Evolutionary conservation across 1,140 invertebrate genomes (phyloP).

Genomic region (Aphaenogaster rudis): DNA sequence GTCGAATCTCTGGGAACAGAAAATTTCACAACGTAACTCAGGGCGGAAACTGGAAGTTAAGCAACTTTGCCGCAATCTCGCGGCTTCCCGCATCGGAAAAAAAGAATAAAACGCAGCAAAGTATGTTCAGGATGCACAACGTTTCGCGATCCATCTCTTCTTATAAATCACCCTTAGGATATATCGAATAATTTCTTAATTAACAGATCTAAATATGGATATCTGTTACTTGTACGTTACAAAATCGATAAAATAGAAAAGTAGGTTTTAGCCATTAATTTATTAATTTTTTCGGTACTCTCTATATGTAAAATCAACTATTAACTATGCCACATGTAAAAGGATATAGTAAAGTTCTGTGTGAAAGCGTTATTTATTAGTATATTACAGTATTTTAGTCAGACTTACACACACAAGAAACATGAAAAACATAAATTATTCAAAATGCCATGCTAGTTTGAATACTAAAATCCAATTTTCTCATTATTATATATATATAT

Average conservation of each 20-base stretch:
- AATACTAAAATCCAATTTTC: neutral
- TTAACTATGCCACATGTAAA: neutral
- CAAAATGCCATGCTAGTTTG: neutral
- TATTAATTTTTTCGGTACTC: neutral
- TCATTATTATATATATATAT: neutral
- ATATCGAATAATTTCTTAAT: neutral
- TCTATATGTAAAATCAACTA: neutral
- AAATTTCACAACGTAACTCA: constrained; percentile 55
- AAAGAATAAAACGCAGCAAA: constrained; percentile 4
- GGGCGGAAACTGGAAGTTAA: neutral
- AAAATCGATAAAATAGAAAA: constrained; percentile 7
- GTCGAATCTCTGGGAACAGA: constrained; percentile 66
- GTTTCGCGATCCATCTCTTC: constrained; percentile 7
- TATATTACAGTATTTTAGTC: constrained; percentile 12
- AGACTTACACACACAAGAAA: constrained; percentile 22
- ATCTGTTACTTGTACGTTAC: neutral
- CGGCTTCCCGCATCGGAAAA: neutral
- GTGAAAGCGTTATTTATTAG: constrained; percentile 43
- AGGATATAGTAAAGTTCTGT: constrained; percentile 5
- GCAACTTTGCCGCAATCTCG: neutral
- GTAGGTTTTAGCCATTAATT: neutral
- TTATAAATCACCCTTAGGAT: neutral
- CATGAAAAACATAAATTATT: constrained; percentile 2
- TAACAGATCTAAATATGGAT: neutral
- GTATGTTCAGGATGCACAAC: neutral